A percentile compares a stretch with the other conserved stretches of the same genome.
These are phyloP conservation scores for Labia minor DNA, from an alignment of 2,888 invertebrate species.

Conservation along the genomic window DNA sequence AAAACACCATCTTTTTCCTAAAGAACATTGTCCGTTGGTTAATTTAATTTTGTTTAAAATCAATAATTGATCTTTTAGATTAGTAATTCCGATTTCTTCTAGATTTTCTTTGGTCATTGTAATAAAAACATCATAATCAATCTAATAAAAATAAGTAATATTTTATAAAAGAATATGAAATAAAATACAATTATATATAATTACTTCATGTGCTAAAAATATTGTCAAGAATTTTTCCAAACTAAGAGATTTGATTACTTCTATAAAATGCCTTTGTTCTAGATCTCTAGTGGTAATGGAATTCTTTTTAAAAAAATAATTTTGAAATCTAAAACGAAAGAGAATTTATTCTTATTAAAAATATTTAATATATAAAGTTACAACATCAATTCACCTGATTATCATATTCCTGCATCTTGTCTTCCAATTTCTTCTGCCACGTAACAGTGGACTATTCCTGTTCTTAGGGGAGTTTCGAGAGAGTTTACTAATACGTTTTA, in stretches of 20 bases:
- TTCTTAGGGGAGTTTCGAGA: too few species aligned
- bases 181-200: not conserved
- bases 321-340: not conserved
- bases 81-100: constrained; percentile 2
- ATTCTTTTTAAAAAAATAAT: not conserved
- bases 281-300: not conserved
- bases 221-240: not conserved
- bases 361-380: not conserved
- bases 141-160: constrained; percentile 3
- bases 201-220: not conserved
- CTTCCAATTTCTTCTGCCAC: not conserved
- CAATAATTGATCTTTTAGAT: not conserved
- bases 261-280: not conserved
- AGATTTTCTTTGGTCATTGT: constrained; percentile 14
- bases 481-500: too few species aligned
- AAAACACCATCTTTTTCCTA: too few species aligned
- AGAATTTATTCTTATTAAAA: not conserved
- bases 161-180: not conserved
- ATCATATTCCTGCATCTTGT: not conserved
- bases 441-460: too few species aligned
- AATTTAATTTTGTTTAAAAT: not conserved
- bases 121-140: constrained; percentile 13
- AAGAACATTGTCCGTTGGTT: not conserved
- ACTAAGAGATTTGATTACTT: not conserved
- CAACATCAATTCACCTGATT: not conserved